Evolutionary conservation across 2,113 vertebrate species (phyloP).

Genomic region (Phyllostomus discolor): DNA sequence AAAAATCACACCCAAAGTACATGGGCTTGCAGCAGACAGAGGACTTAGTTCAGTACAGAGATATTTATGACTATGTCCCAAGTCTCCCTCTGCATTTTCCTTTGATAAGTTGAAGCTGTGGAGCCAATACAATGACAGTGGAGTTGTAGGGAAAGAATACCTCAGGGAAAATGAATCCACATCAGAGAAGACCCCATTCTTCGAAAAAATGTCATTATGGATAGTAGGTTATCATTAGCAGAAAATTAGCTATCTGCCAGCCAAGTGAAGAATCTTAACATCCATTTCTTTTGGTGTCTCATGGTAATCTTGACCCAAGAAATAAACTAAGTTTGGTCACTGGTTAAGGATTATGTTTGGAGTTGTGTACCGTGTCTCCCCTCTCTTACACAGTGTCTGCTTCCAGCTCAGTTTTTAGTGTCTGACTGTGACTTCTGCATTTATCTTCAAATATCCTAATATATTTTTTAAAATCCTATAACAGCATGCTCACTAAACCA

Average conservation of each 20-base stretch:
- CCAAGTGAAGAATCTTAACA: neutral
- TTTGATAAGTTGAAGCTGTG: neutral
- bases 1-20: neutral
- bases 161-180: slow-evolving; percentile 74
- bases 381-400: neutral
- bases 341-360: neutral
- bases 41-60: neutral
- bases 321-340: neutral
- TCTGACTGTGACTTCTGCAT: neutral
- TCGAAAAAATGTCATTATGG: neutral
- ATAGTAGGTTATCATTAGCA: neutral
- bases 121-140: neutral
- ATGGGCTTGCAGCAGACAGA: neutral
- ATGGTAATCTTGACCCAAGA: neutral
- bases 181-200: neutral
- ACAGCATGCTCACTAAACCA: neutral
- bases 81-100: neutral
- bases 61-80: neutral
- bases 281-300: neutral
- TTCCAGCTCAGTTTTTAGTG: neutral
- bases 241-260: neutral
- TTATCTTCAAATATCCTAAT: neutral
- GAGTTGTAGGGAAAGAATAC: slow-evolving; percentile 59
- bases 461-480: too few relatives aligned
- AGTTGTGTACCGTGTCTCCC: neutral